phyloP scores from a whole-genome alignment of 2,888 invertebrate species.

The Opisthograptis luteolata region DNA sequence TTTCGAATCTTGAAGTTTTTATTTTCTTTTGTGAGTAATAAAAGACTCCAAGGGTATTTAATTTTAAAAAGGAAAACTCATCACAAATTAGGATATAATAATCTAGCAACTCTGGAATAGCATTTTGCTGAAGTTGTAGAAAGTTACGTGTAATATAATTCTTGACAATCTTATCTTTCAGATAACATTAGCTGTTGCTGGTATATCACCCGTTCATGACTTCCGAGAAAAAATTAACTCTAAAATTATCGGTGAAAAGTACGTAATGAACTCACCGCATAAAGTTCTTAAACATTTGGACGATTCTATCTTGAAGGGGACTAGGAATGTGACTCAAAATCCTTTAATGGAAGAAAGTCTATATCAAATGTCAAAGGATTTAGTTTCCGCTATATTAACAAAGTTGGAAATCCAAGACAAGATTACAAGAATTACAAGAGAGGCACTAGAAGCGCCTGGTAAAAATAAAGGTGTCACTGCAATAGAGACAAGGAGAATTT shows the following conservation, averaged over 20 bases:
- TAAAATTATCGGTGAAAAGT: constrained; percentile 51
- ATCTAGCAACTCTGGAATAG: no score
- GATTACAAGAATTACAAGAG: constrained; percentile 75
- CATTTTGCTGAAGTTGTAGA: not conserved
- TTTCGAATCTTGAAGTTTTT: constrained; percentile 23
- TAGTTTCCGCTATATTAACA: constrained; percentile 72
- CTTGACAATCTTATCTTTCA: constrained; percentile 43
- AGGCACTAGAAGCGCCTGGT: constrained; percentile 75
- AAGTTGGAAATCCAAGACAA: constrained; percentile 78
- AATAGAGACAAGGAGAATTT: constrained; percentile 75
- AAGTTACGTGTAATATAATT: not conserved
- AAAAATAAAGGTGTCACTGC: constrained; percentile 76
- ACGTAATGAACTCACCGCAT: constrained; percentile 62
- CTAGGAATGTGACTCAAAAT: constrained; percentile 74
- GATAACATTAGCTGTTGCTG: constrained; percentile 52
- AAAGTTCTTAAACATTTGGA: constrained; percentile 70
- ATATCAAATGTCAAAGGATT: constrained; percentile 73
- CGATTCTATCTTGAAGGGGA: constrained; percentile 61
- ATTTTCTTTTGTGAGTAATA: constrained; percentile 24
- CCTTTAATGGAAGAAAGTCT: constrained; percentile 72
- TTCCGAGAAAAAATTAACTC: constrained; percentile 58
- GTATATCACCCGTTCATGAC: constrained; percentile 76
- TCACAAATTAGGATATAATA: no score
- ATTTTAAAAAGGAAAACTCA: no score
- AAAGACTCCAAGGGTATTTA: not conserved